Evolutionary conservation across 2,888 invertebrate species (phyloP).

Genomic region (Imbricaverruca yamaguchii): DNA sequence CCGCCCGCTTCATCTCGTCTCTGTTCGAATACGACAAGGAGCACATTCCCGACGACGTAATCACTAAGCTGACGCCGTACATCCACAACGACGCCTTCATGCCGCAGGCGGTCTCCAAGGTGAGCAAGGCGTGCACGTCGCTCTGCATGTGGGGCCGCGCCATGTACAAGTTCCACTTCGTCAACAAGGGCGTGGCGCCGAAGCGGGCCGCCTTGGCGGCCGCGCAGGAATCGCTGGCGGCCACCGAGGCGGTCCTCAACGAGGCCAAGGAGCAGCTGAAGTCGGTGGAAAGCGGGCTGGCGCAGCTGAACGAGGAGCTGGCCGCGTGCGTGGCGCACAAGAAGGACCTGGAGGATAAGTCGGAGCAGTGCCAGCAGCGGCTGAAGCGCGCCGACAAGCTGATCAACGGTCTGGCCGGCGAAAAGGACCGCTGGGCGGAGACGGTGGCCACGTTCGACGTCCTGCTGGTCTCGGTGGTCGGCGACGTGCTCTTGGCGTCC

Average conservation of each 20-base stretch:
- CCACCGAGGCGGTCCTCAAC: conserved; percentile 74
- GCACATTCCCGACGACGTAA: conserved; percentile 63
- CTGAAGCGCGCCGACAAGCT: conserved; percentile 76
- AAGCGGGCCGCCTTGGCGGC: conserved; percentile 71
- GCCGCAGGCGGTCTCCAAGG: conserved; percentile 33
- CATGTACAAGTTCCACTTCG: conserved; percentile 85
- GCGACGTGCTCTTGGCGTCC: conserved; percentile 83
- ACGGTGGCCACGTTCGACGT: conserved; percentile 38
- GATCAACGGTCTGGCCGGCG: conserved; percentile 51
- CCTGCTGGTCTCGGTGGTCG: conserved; percentile 63
- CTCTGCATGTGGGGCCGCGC: conserved; percentile 93
- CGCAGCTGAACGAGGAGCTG: conserved; percentile 49
- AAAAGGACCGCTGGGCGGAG: conserved; percentile 44
- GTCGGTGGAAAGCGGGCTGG: conserved; percentile 53
- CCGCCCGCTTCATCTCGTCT: conserved; percentile 63
- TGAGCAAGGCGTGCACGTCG: conserved; percentile 86
- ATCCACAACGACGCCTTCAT: conserved; percentile 4
- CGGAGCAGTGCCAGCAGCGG: conserved; percentile 73
- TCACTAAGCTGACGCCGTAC: conserved; percentile 44
- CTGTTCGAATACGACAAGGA: conserved; percentile 77
- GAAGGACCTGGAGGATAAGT: conserved; percentile 61
- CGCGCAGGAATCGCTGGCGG: conserved; percentile 71
- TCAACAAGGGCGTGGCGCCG: conserved; percentile 62
- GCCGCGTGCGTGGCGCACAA: conserved; percentile 50
- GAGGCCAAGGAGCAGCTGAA: conserved; percentile 61